Percentiles rank a stretch among this genome's conserved stretches.
These are phyloP conservation scores for Gymnobelideus leadbeateri DNA, from an alignment of 2,113 vertebrate genomes.

Conservation along the genomic window DNA sequence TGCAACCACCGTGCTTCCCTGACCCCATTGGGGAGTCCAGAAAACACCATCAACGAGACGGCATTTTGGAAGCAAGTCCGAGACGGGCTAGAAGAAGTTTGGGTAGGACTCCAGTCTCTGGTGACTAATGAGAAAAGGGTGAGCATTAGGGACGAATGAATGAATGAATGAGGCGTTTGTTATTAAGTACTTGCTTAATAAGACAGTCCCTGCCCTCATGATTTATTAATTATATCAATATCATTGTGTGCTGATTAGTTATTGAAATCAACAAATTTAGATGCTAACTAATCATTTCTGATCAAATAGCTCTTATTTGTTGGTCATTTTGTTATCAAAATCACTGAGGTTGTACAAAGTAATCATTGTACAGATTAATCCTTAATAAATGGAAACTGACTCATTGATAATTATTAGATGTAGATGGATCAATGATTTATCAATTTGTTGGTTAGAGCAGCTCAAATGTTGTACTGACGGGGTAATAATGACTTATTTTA, in stretches of 20 bases:
- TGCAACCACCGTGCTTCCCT: not conserved
- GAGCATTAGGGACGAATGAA: conserved; percentile 60
- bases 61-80: conserved; percentile 74
- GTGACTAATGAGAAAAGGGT: conserved; percentile 76
- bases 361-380: not conserved
- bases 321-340: conserved; percentile 38
- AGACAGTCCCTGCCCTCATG: not conserved
- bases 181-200: not conserved
- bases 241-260: not conserved
- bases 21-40: not conserved
- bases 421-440: not conserved
- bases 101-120: conserved; percentile 72
- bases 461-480: not conserved
- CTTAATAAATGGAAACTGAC: not conserved
- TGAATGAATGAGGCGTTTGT: not conserved
- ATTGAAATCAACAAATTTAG: not conserved
- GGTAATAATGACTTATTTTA: not conserved
- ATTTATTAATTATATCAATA: not conserved
- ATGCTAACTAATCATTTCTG: not conserved
- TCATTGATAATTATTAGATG: conserved; percentile 11
- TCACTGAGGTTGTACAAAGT: not conserved
- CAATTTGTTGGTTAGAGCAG: not conserved
- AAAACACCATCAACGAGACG: conserved; percentile 5
- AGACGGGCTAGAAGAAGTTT: conserved; percentile 70
- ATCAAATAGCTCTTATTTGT: conserved; percentile 2